Base-by-base conservation (phyloP, 2,888 invertebrate genomes). In the Lydus trimaculatus region DNA sequence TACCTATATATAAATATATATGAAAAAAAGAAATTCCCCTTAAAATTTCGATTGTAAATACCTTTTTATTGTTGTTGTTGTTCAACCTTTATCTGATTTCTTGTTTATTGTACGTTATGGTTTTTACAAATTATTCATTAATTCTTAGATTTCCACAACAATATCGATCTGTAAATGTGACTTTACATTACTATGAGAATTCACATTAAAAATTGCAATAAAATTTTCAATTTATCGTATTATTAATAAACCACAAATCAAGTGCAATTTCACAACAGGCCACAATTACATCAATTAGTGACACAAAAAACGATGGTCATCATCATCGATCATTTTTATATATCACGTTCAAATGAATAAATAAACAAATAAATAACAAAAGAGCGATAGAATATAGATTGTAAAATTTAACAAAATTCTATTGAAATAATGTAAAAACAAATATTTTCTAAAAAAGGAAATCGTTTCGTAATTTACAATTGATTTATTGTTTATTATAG, bases 161-260 rank as follows among this genome's bases (percentile, higher is more conserved):
- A 52, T 52, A 52, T 4, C 2, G 11, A 23, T 8, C 8, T 9
- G 4, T 23, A 28, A 25, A 48, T 9, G 2, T 56, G n/a, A 15
- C 6, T 28, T 56, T 28, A 13, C 7, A 2, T 1, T 56, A 28
- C 56, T 25, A 13, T 28, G 56, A n/a, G 23, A 56, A 56, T 56
- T 56, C 56, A n/a, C 23, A 56, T 11, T 28, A 15, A 56, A 2
- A 23, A 52, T n/a, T 23, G 23, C 4, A 56, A 56, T 56, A 28
- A 28, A 28, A 15, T 28, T 25, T 23, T 6, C 15, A 56, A 56
- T 48, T 52, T 52, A 15, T 56, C n/a, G 25, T 25, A 56, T 28
- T 56, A 1, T 56, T 56, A 15, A 56, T 56, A n/a, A 28, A 56
- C 56, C 28, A n/a, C 56, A 56, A 28, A 56, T 28, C 52, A 52